Base-by-base conservation (phyloP, 2,113 vertebrate genomes). In the Poecilia latipinna region DNA sequence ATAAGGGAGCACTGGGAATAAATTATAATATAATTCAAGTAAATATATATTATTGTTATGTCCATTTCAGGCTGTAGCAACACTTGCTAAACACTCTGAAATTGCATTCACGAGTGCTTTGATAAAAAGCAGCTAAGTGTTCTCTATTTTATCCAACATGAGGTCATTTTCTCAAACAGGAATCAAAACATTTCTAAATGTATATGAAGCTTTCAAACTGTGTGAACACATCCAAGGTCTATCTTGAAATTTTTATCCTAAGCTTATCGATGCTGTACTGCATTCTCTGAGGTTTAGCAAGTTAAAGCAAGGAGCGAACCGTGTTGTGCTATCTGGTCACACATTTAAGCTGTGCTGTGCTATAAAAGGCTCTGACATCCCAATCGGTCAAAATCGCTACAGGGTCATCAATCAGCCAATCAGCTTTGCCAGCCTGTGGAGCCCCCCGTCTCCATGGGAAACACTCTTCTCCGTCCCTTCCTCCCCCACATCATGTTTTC, bases 331-430 rank as follows among this genome's bases (percentile, higher is more conserved):
- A 75, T 60, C 51, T 57, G 60, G 37, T 80, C 54, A 68, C 66
- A 69, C 62, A 76, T 68, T 65, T 35, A 78, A 60, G 73, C 71
- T 69, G 63, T 31, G 31, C 64, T 81, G 84, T 77, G 77, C 78
- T 83, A 82, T 82, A 84, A 85, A 87, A 83, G 79, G 73, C 76
- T 75, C 83, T 17, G 54, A 82, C 84, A 84, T 79, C 78, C 69
- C 68, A 86, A 85, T 88, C 77, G 71, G 74, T 78, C 80, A 84
- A 87, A 83, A 80, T 87, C 67, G 68, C 82, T 70, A 78, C 75
- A 75, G 84, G 80, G 88, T 87, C 86, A 87, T 92, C 87, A 84
- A 79, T 88, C 88, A 86, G 87, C 81, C 75, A 77, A 87, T 86
- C 77, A 87, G 74, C 51, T 77, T 65, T 32, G 79, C 60, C 79